Percentiles rank a stretch among this genome's conserved stretches.
These are phyloP conservation scores for Alviniconcha marisindica DNA, from an alignment of 1,140 invertebrate genomes.

Conservation along the genomic window DNA sequence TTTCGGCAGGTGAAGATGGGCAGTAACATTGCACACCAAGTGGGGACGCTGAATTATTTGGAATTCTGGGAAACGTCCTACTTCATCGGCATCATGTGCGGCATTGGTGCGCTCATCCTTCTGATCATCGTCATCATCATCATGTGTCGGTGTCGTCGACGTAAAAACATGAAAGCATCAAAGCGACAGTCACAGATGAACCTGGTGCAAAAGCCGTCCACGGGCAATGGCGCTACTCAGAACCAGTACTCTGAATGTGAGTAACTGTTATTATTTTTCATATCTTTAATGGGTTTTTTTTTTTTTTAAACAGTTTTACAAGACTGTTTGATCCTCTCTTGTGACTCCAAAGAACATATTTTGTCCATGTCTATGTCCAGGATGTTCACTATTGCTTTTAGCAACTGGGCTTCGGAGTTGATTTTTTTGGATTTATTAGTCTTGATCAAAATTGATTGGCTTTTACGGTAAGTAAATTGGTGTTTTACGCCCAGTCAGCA, in stretches of 20 bases:
- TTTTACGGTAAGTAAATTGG: no score
- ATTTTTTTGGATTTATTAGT: no score
- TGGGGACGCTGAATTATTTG: conserved; percentile 46
- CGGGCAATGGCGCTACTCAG: neutral
- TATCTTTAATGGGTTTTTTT: no score
- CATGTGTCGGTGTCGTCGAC: conserved; percentile 26
- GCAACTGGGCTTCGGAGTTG: no score
- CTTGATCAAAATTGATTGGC: no score
- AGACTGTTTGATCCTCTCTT: no score
- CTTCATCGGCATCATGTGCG: conserved; percentile 52
- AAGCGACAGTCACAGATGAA: neutral
- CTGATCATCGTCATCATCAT: conserved; percentile 35
- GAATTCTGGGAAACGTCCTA: conserved; percentile 44
- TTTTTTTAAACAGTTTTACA: no score
- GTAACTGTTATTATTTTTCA: no score
- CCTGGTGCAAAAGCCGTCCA: neutral
- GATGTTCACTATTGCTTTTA: no score
- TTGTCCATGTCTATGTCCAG: no score
- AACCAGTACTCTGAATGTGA: conserved; percentile 32
- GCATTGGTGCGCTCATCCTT: conserved; percentile 36
- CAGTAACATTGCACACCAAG: conserved; percentile 4
- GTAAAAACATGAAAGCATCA: neutral
- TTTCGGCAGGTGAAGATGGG: conserved; percentile 44
- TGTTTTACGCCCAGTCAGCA: no score
- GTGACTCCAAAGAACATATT: no score